Percentiles rank a stretch among this genome's conserved stretches.
phyloP scores from a whole-genome alignment of 1,140 invertebrate species.

The Vanessa atalanta region DNA sequence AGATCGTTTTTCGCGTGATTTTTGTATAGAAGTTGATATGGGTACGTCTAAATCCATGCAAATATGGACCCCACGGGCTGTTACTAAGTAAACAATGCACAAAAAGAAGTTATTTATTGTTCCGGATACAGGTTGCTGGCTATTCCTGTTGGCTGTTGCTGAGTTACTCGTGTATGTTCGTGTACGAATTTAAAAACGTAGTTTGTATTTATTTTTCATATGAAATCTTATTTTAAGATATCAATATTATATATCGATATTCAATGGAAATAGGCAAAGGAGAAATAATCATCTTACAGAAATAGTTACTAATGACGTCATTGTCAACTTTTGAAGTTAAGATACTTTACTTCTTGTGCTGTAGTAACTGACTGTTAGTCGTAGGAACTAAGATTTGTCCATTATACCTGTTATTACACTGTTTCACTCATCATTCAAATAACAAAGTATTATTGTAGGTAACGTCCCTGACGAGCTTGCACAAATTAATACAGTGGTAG shows the following conservation, averaged over 20 bases:
- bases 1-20: background rate
- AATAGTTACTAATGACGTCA: too few species aligned
- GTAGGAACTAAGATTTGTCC: too few species aligned
- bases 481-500: too few species aligned
- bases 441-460: too few species aligned
- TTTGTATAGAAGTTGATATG: background rate
- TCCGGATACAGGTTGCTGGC: constrained; percentile 58
- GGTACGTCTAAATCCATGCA: constrained; percentile 51
- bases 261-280: too few species aligned
- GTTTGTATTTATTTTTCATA: background rate
- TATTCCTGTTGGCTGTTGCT: constrained; percentile 27
- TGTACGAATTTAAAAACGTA: background rate
- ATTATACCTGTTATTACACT: too few species aligned
- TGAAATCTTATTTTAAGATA: background rate
- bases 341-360: too few species aligned
- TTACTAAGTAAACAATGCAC: constrained; percentile 70
- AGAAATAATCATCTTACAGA: too few species aligned
- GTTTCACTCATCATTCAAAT: too few species aligned
- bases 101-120: constrained; percentile 68
- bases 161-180: background rate
- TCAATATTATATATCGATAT: background rate
- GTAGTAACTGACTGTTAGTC: too few species aligned
- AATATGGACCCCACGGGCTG: constrained; percentile 61
- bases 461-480: too few species aligned
- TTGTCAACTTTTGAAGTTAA: too few species aligned